Base-by-base conservation (phyloP, 2,113 vertebrate species). In the Pachypanchax playfairii region DNA sequence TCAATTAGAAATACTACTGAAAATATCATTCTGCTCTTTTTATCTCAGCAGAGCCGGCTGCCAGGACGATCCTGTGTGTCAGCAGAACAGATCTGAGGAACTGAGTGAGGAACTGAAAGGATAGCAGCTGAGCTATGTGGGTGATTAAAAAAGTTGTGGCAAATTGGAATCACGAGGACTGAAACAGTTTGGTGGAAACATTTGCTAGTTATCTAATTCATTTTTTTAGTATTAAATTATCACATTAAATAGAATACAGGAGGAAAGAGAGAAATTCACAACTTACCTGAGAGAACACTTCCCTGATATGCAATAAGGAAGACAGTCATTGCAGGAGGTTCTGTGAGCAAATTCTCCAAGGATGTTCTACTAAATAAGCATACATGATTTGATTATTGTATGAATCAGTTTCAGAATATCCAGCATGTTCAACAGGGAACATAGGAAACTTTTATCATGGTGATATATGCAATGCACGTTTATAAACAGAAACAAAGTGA, bases 1-100 rank as follows among this genome's bases (percentile, higher is more conserved):
- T 53, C 56, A 70, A 53, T 58, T 54, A 58, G 61, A 52, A 20
- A 51, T 33, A 58, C 9, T 20, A 8, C 24, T 50, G 29, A 50
- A 41, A 47, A 54, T 22, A 60, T 79, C 39, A 24, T 26, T 56
- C 55, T 1, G 52, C 24, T 26, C 38, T 56, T 11, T 20, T 61
- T 26, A 55, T 52, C 49, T 56, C 44, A 46, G 35, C 5, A 4
- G 3, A 20, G 33, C 12, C 38, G 33, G 47, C 26, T 31, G 10
- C 20, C 38, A 38, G 25, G 29, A 53, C 26, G 25, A 9, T 44
- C 38, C 22, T 2, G 5, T 51, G 59, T n/a, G n/a, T 41, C 58
- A 51, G 33, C 36, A 63, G 25, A 50, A 28, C 29, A 36, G 47
- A 29, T 28, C 24, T 14, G 13, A 12, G 20, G 20, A 38, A 48